Percentiles rank a stretch among this genome's conserved stretches.
These are phyloP conservation scores for Agonopterix arenella DNA, from an alignment of 2,888 invertebrate species.

Conservation along the genomic window DNA sequence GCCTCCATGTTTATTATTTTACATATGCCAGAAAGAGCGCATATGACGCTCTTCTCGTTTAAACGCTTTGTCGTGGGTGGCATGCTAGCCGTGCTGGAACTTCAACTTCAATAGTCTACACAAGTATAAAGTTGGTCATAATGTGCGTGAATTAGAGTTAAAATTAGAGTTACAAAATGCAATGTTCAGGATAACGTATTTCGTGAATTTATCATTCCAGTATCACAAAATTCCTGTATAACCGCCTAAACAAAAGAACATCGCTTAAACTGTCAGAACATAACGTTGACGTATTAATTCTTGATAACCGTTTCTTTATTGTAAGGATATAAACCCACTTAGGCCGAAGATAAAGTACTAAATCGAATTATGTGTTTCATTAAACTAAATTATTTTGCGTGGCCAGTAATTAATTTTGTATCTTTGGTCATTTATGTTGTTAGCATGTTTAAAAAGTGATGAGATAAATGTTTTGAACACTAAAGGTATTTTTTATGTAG, in stretches of 20 bases:
- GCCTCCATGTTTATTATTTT: no score
- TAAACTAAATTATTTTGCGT: conserved; percentile 27
- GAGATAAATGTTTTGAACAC: not conserved
- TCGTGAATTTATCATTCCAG: no score
- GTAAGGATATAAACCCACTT: conserved; percentile 58
- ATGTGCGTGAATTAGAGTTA: no score
- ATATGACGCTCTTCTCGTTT: no score
- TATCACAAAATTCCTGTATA: not conserved
- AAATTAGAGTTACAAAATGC: no score
- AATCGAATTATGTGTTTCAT: conserved; percentile 65
- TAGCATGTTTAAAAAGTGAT: not conserved
- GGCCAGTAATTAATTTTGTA: conserved; percentile 8
- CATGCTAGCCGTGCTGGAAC: no score
- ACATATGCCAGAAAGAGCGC: no score
- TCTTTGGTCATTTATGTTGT: not conserved
- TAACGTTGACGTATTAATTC: conserved; percentile 28
- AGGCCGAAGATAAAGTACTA: conserved; percentile 47
- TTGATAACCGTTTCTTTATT: conserved; percentile 49
- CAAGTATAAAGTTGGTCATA: no score
- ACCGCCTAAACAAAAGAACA: conserved; percentile 1
- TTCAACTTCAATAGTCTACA: no score
- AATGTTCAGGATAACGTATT: no score
- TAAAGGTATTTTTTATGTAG: no score
- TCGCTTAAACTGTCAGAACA: not conserved
- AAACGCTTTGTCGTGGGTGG: no score